These are phyloP conservation scores for Hydriomena furcata DNA, from an alignment of 2,888 invertebrate species.

Conservation along the genomic window DNA sequence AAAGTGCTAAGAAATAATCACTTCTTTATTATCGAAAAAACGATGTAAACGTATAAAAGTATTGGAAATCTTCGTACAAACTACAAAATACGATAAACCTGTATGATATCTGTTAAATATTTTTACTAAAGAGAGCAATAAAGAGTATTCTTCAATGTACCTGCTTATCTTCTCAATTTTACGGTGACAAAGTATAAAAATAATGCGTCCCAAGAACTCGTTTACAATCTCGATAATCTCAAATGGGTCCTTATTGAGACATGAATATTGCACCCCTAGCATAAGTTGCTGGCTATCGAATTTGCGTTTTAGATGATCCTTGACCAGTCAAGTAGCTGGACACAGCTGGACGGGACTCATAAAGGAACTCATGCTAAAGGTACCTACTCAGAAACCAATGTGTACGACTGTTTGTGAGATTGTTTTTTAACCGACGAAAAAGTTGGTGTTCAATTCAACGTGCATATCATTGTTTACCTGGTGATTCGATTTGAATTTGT, in stretches of 20 bases:
- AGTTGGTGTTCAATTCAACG: too few relatives aligned
- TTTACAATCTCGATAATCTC: constrained; percentile 46
- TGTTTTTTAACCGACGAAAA: too few relatives aligned
- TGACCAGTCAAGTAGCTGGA: too few relatives aligned
- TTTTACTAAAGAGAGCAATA: constrained; percentile 27
- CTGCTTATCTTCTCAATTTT: constrained; percentile 29
- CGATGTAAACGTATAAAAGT: not conserved
- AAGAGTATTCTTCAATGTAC: constrained; percentile 20
- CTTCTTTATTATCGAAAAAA: not conserved
- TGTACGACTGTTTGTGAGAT: too few relatives aligned
- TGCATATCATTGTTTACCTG: too few relatives aligned
- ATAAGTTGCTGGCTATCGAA: not conserved
- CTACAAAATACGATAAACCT: constrained; percentile 8
- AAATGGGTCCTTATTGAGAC: constrained; percentile 52
- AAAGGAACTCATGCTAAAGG: too few relatives aligned
- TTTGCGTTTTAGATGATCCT: not conserved
- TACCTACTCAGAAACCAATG: too few relatives aligned
- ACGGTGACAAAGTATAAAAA: constrained; percentile 31
- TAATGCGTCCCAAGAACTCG: constrained; percentile 25
- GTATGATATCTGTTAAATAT: constrained; percentile 14
- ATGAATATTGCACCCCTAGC: constrained; percentile 33
- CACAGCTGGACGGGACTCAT: too few relatives aligned
- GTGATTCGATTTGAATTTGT: too few relatives aligned
- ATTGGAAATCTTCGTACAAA: constrained; percentile 9
- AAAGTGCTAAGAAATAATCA: too few relatives aligned